Percentiles rank a stretch among this genome's conserved stretches.
phyloP scores from a whole-genome alignment of 1,140 invertebrate genomes.

The Myzus persicae region DNA sequence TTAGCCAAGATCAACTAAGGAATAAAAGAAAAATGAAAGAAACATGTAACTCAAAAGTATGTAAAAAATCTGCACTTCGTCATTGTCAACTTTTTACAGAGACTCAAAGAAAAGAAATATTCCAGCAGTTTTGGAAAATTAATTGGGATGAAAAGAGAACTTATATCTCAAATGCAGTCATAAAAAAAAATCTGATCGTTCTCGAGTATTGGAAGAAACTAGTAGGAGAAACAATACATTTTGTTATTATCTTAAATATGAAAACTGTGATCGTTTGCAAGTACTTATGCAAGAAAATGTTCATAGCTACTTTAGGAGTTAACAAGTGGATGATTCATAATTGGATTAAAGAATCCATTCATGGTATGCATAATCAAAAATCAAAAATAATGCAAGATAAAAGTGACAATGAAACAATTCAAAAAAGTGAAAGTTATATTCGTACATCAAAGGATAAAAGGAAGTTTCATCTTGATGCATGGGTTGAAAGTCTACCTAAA shows the following conservation, averaged over 20 bases:
- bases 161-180: background rate
- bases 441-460: background rate
- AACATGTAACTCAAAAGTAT: slow-evolving; percentile 22
- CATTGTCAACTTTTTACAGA: slow-evolving; percentile 1
- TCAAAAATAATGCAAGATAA: background rate
- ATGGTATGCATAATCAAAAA: background rate
- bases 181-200: background rate
- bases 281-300: slow-evolving; percentile 60
- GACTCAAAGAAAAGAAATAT: slow-evolving; percentile 26
- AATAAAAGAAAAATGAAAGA: slow-evolving; percentile 22
- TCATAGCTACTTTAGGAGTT: slow-evolving; percentile 57
- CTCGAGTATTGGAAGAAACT: background rate
- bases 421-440: background rate
- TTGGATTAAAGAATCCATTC: slow-evolving; percentile 45
- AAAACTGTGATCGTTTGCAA: slow-evolving; percentile 17
- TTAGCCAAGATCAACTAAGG: slow-evolving; percentile 11
- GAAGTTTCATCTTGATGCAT: background rate
- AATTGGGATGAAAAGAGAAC: slow-evolving; percentile 31
- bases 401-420: background rate
- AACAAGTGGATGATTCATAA: slow-evolving; percentile 59
- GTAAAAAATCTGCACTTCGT: slow-evolving; percentile 21
- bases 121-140: background rate
- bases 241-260: background rate
- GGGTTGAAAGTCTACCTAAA: slow-evolving; percentile 24
- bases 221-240: background rate